Percentiles rank a stretch among this genome's conserved stretches.
Evolutionary conservation across 2,888 invertebrate genomes (phyloP).

Genomic region (Dicyrtoma fusca): DNA sequence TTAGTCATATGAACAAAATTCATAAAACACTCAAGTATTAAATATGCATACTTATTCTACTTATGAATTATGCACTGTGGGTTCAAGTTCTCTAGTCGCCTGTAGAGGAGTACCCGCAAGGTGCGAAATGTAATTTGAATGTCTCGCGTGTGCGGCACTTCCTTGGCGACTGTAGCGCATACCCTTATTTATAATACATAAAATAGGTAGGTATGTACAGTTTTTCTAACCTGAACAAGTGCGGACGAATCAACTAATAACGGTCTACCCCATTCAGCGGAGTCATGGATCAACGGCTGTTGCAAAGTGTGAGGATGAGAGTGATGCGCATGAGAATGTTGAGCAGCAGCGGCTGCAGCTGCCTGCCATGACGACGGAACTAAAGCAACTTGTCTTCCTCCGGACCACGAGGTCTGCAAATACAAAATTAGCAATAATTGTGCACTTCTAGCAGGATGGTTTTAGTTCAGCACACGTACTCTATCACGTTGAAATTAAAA

Average conservation of each 20-base stretch:
- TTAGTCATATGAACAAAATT: background rate
- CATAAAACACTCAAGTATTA: background rate
- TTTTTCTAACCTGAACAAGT: slow-evolving; percentile 69
- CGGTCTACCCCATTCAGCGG: slow-evolving; percentile 72
- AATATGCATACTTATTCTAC: too few relatives aligned
- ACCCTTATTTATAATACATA: too few relatives aligned
- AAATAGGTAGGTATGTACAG: too few relatives aligned
- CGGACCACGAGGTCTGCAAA: slow-evolving; percentile 73
- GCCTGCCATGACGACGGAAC: slow-evolving; percentile 82
- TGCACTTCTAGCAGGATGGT: too few relatives aligned
- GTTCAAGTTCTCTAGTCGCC: too few relatives aligned
- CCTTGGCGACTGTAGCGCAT: too few relatives aligned
- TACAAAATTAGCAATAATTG: too few relatives aligned
- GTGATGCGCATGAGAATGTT: slow-evolving; percentile 61
- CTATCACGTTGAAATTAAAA: slow-evolving; percentile 3
- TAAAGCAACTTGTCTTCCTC: slow-evolving; percentile 76
- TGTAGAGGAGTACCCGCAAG: too few relatives aligned
- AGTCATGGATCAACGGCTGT: slow-evolving; percentile 67
- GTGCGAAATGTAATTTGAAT: too few relatives aligned
- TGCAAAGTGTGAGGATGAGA: slow-evolving; percentile 62
- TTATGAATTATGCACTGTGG: too few relatives aligned
- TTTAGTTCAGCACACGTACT: too few relatives aligned
- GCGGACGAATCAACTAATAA: slow-evolving; percentile 76
- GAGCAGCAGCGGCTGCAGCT: slow-evolving; percentile 64
- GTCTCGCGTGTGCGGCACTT: too few relatives aligned